A percentile compares a stretch with the other conserved stretches of the same genome.
Evolutionary conservation across 2,797 vertebrate species (phyloP).

Genomic region (Numenius phaeopus): DNA sequence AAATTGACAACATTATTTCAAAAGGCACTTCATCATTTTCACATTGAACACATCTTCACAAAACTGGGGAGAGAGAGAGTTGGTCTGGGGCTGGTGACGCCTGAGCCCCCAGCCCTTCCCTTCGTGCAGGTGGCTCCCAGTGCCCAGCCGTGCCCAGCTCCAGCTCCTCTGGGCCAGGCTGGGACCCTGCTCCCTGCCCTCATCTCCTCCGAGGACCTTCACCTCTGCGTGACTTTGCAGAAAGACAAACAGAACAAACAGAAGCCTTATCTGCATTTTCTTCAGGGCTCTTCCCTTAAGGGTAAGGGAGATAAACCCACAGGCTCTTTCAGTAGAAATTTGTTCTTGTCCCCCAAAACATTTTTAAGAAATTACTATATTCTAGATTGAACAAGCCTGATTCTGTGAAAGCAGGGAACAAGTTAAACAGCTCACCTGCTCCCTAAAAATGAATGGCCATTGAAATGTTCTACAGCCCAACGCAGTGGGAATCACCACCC

Average conservation of each 20-base stretch:
- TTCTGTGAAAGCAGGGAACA: not conserved
- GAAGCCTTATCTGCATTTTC: not conserved
- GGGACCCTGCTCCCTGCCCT: not conserved
- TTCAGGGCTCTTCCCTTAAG: not conserved
- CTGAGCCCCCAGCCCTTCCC: fast-evolving
- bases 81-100: fast-evolving
- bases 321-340: not conserved
- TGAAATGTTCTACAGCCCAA: not conserved
- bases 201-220: not conserved
- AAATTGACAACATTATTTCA: not conserved
- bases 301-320: not conserved
- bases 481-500: not conserved
- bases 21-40: not conserved
- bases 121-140: fast-evolving
- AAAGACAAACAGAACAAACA: not conserved
- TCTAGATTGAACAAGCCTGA: not conserved
- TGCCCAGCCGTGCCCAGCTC: not conserved
- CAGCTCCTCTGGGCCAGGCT: not conserved
- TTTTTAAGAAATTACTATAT: not conserved
- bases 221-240: not conserved
- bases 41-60: fast-evolving
- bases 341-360: not conserved
- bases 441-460: not conserved
- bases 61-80: not conserved
- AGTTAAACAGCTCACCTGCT: not conserved